Evolutionary conservation across 2,888 invertebrate genomes (phyloP).

Genomic region (Caenorhabditis afra): DNA sequence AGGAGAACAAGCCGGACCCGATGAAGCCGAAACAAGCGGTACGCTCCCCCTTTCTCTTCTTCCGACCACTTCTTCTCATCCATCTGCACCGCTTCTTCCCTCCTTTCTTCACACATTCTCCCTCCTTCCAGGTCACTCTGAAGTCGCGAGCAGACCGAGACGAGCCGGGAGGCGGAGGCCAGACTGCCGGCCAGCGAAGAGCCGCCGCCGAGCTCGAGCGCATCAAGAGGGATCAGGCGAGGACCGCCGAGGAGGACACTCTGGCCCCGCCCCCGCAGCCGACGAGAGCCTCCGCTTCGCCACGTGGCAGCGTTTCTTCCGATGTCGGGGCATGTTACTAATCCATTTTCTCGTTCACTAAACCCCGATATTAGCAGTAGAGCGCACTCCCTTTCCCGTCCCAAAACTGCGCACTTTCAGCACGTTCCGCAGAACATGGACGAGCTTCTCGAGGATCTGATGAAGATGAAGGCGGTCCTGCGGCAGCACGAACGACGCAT

Average conservation of each 20-base stretch:
- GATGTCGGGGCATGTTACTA: slow-evolving; percentile 52
- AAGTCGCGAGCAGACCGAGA: slow-evolving; percentile 70
- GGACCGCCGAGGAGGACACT: slow-evolving; percentile 61
- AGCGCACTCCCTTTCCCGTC: neutral
- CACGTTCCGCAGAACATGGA: slow-evolving; percentile 69
- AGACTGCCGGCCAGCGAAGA: slow-evolving; percentile 76
- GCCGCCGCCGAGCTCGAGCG: slow-evolving; percentile 79
- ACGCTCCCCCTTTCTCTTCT: neutral
- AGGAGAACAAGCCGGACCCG: slow-evolving; percentile 70
- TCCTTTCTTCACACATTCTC: neutral
- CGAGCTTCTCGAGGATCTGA: slow-evolving; percentile 71
- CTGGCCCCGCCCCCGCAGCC: slow-evolving; percentile 57
- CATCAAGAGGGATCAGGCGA: slow-evolving; percentile 73
- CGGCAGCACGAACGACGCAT: slow-evolving; percentile 80
- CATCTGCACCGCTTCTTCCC: slow-evolving; percentile 17
- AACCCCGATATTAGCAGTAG: too few species aligned
- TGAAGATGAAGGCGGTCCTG: slow-evolving; percentile 79
- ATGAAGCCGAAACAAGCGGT: slow-evolving; percentile 78
- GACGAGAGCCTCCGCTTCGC: slow-evolving; percentile 47
- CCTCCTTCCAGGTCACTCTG: slow-evolving; percentile 62
- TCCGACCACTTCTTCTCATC: neutral
- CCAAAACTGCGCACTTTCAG: slow-evolving; percentile 37
- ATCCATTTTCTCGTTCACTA: neutral
- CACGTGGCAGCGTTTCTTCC: slow-evolving; percentile 56
- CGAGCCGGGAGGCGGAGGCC: slow-evolving; percentile 68